Percentiles rank a stretch among this genome's conserved stretches.
These are phyloP conservation scores for Yoshiicerus persimilis DNA, from an alignment of 1,140 invertebrate species.

Conservation along the genomic window DNA sequence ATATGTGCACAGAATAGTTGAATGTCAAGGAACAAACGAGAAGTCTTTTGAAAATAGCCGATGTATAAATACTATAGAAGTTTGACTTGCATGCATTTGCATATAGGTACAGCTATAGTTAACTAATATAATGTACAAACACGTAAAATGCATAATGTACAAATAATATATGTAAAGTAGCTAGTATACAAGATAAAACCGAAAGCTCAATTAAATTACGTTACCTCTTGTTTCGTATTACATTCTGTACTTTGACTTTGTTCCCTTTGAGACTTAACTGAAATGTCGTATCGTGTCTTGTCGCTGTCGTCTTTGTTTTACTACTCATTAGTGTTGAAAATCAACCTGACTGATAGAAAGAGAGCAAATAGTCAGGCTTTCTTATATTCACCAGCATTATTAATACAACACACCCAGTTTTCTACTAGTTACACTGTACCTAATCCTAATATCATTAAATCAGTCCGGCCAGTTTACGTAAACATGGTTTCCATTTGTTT, in stretches of 20 bases:
- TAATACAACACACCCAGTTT: not conserved
- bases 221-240: not conserved
- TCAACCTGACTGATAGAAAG: not conserved
- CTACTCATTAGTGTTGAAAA: conserved; percentile 4
- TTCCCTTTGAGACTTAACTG: not conserved
- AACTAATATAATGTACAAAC: not conserved
- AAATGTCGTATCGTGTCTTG: not conserved
- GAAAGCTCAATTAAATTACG: not conserved
- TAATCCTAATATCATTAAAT: not conserved
- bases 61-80: not conserved
- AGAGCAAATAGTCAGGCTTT: not conserved
- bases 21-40: not conserved
- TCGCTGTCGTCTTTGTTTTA: not conserved
- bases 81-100: not conserved
- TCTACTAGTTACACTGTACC: not conserved
- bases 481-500: not conserved
- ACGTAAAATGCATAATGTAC: not conserved
- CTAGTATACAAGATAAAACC: not conserved
- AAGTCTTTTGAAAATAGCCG: not conserved
- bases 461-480: not conserved
- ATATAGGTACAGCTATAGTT: not conserved
- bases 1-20: conserved; percentile 1
- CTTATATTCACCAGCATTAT: not conserved
- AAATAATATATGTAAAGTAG: not conserved
- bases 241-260: not conserved